phyloP scores from a whole-genome alignment of 2,888 invertebrate species.

The Limnephilus auricula region DNA sequence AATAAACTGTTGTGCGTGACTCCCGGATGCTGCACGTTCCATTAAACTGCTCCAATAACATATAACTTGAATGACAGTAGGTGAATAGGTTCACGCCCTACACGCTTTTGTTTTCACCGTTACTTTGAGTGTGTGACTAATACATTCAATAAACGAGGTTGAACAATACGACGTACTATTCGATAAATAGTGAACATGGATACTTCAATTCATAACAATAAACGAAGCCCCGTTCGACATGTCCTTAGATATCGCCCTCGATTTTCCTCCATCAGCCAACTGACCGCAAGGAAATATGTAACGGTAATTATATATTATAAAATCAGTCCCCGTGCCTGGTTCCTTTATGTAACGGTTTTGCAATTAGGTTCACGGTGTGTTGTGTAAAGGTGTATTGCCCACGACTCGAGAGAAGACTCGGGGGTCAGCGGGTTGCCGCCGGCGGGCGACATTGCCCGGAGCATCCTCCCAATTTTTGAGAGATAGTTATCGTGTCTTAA shows the following conservation, averaged over 20 bases:
- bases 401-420: slow-evolving; percentile 48
- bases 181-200: neutral
- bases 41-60: neutral
- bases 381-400: slow-evolving; percentile 49
- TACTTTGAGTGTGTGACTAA: neutral
- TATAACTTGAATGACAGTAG: neutral
- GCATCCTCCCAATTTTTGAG: neutral
- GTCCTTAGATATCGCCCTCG: slow-evolving; percentile 52
- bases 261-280: slow-evolving; percentile 13
- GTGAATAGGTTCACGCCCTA: neutral
- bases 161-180: neutral
- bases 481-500: neutral
- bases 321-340: slow-evolving; percentile 47
- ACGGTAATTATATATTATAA: slow-evolving; percentile 48
- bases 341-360: slow-evolving; percentile 57
- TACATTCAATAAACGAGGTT: neutral
- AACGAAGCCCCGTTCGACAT: slow-evolving; percentile 55
- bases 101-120: neutral
- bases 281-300: slow-evolving; percentile 30
- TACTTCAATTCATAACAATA: slow-evolving; percentile 5
- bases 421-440: slow-evolving; percentile 46
- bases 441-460: neutral
- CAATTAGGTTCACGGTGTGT: slow-evolving; percentile 51
- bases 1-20: neutral
- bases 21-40: neutral